Evolutionary conservation across 2,888 invertebrate genomes (phyloP).

Genomic region (Phyllotreta cruciferae): DNA sequence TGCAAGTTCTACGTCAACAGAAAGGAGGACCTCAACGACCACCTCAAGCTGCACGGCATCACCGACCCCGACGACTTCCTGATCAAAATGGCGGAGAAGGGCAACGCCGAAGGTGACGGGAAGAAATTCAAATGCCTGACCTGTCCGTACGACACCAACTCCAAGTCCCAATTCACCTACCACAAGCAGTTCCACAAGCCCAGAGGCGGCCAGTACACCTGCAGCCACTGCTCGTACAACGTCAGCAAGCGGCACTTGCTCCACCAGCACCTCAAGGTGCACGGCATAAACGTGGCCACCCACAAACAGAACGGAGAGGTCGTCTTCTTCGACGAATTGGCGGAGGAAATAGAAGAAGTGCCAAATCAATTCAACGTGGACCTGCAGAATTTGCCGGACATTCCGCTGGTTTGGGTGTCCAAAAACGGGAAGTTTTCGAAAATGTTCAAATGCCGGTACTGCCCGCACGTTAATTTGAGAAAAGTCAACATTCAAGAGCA

Average conservation of each 20-base stretch:
- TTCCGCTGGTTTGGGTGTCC: conserved; percentile 79
- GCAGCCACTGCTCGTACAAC: conserved; percentile 82
- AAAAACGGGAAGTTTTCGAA: conserved; percentile 76
- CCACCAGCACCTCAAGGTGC: conserved; percentile 83
- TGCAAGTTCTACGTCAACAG: conserved; percentile 81
- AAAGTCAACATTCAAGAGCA: conserved; percentile 83
- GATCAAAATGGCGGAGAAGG: conserved; percentile 56
- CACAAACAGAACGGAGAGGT: conserved; percentile 54
- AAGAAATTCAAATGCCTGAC: conserved; percentile 80
- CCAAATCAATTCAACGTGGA: conserved; percentile 52
- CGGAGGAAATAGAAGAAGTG: conserved; percentile 55
- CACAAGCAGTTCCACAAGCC: conserved; percentile 86
- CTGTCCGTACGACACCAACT: conserved; percentile 86
- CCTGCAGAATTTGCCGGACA: conserved; percentile 65
- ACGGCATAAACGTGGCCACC: conserved; percentile 66
- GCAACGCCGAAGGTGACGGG: conserved; percentile 53
- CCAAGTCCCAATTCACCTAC: conserved; percentile 84
- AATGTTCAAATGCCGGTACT: conserved; percentile 84
- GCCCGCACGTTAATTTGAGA: conserved; percentile 83
- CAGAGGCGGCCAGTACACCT: conserved; percentile 78
- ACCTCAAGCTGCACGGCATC: conserved; percentile 71
- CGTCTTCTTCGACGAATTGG: conserved; percentile 52
- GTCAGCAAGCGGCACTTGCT: conserved; percentile 81
- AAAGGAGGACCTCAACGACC: conserved; percentile 72
- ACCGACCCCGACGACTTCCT: conserved; percentile 67